Evolutionary conservation across 2,113 vertebrate species (phyloP), one percentile per base, ranked within the genome.

Genomic region (Siniperca knerii): DNA sequence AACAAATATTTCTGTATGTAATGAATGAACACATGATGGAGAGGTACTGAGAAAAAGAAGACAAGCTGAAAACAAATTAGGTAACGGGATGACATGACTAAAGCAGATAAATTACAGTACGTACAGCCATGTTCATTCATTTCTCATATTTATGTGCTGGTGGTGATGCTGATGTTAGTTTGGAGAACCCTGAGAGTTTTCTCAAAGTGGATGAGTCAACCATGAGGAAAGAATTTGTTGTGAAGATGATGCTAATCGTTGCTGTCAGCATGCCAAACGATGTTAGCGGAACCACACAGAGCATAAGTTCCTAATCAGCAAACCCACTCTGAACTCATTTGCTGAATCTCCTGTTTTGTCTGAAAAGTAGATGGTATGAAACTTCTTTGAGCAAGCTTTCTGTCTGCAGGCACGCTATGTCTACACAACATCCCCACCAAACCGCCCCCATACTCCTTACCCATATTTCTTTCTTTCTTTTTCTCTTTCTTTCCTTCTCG

Each of bases 251-350:
- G 90, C 77, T 87, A 94, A 93, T 87, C 55, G 35, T 12, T 84
- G 80, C 87, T 93, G 92, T 92, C 92, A 86, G 83, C 84, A 18
- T 82, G 89, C 89, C 92, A 92, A 90, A 82, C 70, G 40, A 82
- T 67, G 88, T 91, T 90, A 89, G 81, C 54, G 0, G 57, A 84
- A 55, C 85, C 75, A 54, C 86, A 90, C 81, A 55, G 77, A 89
- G 87, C 90, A 88, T 70, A 84, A 29, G 90, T 82, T 92, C 73
- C 89, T 67, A 86, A 92, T 94, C 92, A 81, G 85, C 83, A 58
- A 57, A 79, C 20, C 42, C 75, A 8, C 71, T 76, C 82, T 16
- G 29, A 67, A 81, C 62, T 65, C 69, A 65, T 65, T 82, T 72
- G 46, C 73, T 80, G 77, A 79, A 65, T 82, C 82, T 72, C 68